Conservation (phyloP, 1,140 invertebrate genomes). For the Drosophila mayri region DNA sequence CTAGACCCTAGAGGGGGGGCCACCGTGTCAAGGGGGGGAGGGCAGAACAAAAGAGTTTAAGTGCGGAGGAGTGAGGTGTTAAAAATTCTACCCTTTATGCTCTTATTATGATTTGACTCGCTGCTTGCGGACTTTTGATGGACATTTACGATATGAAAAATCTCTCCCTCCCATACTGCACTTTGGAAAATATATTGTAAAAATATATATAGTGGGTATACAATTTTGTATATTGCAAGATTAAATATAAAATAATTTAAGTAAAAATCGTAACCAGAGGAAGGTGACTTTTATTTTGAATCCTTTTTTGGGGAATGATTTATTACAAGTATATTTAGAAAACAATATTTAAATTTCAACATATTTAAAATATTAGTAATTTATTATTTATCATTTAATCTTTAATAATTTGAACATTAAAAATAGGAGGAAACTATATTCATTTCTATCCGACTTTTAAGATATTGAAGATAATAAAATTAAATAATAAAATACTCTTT, state of each 20-base stretch:
- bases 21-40: slow-evolving; percentile 57
- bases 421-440: too few relatives aligned
- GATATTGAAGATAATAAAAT: too few relatives aligned
- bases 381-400: not conserved
- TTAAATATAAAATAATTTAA: not conserved
- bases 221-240: not conserved
- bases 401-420: too few relatives aligned
- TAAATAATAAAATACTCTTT: too few relatives aligned
- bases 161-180: slow-evolving; percentile 6
- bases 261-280: accelerated
- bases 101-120: slow-evolving; percentile 77
- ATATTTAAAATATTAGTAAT: not conserved
- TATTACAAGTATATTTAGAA: not conserved
- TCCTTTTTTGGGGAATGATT: not conserved
- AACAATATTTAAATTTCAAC: not conserved
- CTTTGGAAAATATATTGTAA: too few relatives aligned
- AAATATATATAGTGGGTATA: not conserved
- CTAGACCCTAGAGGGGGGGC: slow-evolving; percentile 29
- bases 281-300: accelerated
- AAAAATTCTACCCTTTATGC: slow-evolving; percentile 81
- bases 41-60: slow-evolving; percentile 58
- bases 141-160: slow-evolving; percentile 74
- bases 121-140: slow-evolving; percentile 55
- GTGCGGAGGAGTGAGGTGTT: slow-evolving; percentile 76
- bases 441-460: too few relatives aligned